Evolutionary conservation across 2,113 vertebrate genomes (phyloP), one percentile per base, ranked within the genome.

Genomic region (Sardina pilchardus): DNA sequence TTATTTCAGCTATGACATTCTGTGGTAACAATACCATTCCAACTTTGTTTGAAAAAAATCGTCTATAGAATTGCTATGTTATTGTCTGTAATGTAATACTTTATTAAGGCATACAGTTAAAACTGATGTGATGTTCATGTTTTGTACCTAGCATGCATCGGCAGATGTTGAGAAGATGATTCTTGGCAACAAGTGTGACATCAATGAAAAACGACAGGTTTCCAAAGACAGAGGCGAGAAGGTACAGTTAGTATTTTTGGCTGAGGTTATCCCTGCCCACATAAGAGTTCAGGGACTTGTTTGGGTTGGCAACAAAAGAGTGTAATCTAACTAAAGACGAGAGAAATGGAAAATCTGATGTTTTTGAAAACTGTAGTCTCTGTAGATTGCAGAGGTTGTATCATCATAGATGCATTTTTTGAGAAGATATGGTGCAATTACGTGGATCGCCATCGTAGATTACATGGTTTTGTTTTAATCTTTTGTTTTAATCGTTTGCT

Each of bases 81-180:
- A 50, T 50, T 16, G 14, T 16, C 14, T 17, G 3, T 16, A 50
- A 14, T 16, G 9, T 50, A 47, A 47, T 47, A 47, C 3, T 59
- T 21, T 42, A 42, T 42, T 42, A 59, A 21, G 14, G 17, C 50
- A 59, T 19, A 59, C 53, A 24, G 21, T 59, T 59, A 6, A 24
- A 59, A 24, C 30, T 53, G 4, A 67, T 44, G 0, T 47, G 34
- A 36, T 24, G 36, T 9, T 42, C 85, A 2, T 42, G 67, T 9
- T 82, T 30, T 85, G 42, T 78, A 89, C 84, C 6, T 87, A 99
- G 98, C 98, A 99, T 8, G 98, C 98, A 6, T 99, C 98, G 14
- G 95, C 97, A 0, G 98, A 99, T 1, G 98, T 99, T 0, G 98
- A 99, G 86, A 99, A 99, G 92, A 99, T 99, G 98, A 96, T 99